phyloP scores from a whole-genome alignment of 2,888 invertebrate species.

The Hecatera dysodea region DNA sequence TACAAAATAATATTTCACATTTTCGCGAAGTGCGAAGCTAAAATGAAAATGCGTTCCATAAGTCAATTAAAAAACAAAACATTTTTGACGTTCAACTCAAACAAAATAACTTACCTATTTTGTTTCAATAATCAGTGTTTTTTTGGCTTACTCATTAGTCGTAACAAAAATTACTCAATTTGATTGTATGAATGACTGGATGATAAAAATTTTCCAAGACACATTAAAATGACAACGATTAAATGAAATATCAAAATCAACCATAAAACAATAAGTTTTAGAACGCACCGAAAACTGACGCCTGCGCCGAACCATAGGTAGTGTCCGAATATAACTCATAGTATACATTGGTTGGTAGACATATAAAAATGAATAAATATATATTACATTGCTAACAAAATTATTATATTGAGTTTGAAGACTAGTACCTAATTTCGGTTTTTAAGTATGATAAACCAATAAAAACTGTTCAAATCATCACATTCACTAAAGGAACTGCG shows the following conservation, averaged over 20 bases:
- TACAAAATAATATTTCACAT: conserved; percentile 60
- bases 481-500: neutral
- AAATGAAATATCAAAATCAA: too few relatives aligned
- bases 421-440: neutral
- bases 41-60: conserved; percentile 60
- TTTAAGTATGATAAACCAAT: neutral
- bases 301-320: conserved; percentile 18
- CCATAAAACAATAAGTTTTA: neutral
- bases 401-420: neutral
- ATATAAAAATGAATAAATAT: too few relatives aligned
- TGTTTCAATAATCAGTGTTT: neutral
- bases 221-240: neutral
- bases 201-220: neutral
- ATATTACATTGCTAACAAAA: too few relatives aligned
- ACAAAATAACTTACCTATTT: neutral
- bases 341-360: too few relatives aligned
- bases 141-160: accelerated
- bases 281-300: conserved; percentile 52
- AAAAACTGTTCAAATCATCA: neutral
- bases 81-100: neutral
- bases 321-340: neutral
- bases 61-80: neutral
- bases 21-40: conserved; percentile 62
- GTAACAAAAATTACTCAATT: neutral
- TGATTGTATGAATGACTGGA: accelerated